Conservation (phyloP, 2,888 invertebrate species). For the Cancer borealis region DNA sequence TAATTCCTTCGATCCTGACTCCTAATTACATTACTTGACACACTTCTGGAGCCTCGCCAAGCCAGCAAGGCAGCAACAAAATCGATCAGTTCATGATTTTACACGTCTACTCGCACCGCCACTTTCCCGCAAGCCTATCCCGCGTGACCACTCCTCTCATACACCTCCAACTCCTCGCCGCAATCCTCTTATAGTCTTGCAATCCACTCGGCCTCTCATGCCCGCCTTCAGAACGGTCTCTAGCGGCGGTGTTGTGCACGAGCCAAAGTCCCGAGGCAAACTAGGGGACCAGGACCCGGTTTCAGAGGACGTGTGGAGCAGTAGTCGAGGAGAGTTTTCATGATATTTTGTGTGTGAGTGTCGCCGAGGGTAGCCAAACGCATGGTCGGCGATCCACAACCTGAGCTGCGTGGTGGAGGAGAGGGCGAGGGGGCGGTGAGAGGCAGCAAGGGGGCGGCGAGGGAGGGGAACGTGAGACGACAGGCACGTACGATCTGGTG, state of each 20-base stretch:
- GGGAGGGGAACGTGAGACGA: conserved; percentile 30
- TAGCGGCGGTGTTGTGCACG: conserved; percentile 59
- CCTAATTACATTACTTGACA: background rate
- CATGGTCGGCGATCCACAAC: conserved; percentile 73
- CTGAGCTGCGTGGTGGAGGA: conserved; percentile 54
- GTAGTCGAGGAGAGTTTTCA: conserved; percentile 66
- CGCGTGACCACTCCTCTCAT: conserved; percentile 23
- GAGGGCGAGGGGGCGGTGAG: conserved; percentile 13
- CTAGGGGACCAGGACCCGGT: conserved; percentile 58
- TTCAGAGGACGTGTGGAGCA: conserved; percentile 56
- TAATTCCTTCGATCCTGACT: background rate
- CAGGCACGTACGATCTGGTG: conserved; percentile 56
- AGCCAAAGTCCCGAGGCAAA: conserved; percentile 62
- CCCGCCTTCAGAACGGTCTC: background rate
- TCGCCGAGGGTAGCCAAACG: conserved; percentile 70
- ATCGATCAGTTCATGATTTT: conserved; percentile 3
- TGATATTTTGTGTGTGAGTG: conserved; percentile 73
- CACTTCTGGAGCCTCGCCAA: conserved; percentile 18
- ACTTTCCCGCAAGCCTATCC: background rate
- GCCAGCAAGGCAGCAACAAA: background rate
- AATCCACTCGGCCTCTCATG: background rate
- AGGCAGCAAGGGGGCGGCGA: background rate
- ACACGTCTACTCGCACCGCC: background rate
- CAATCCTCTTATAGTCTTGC: background rate
- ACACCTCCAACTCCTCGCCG: background rate